Evolutionary conservation across 2,888 invertebrate genomes (phyloP).

Genomic region (Sphecodes monilicornis): DNA sequence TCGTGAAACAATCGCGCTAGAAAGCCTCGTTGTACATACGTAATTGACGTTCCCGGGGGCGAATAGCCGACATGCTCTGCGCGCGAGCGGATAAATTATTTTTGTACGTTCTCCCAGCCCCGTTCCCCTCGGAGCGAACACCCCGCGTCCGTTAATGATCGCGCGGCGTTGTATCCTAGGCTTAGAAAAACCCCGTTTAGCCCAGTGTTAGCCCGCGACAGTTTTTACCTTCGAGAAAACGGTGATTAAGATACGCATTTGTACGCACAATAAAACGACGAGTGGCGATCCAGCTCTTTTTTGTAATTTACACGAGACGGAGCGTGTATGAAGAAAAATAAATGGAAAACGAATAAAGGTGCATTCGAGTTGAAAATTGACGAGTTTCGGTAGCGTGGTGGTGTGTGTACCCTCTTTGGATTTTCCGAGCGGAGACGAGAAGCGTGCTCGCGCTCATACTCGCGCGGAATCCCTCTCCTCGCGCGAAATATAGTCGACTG

Average conservation of each 20-base stretch:
- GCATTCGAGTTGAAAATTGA: constrained; percentile 35
- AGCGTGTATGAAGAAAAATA: constrained; percentile 43
- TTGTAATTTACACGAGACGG: constrained; percentile 75
- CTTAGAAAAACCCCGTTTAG: constrained; percentile 56
- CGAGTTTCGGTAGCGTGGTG: background rate
- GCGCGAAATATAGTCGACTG: constrained; percentile 77
- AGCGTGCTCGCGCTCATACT: background rate
- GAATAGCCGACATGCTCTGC: constrained; percentile 29
- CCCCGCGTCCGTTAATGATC: background rate
- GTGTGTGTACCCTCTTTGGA: background rate
- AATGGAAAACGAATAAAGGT: constrained; percentile 43
- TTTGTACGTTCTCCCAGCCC: constrained; percentile 61
- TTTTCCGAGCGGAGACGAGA: constrained; percentile 1
- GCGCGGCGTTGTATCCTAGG: constrained; percentile 31
- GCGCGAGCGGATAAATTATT: constrained; percentile 62
- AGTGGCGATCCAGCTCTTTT: constrained; percentile 63
- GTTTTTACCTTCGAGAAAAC: constrained; percentile 57
- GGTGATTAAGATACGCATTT: constrained; percentile 71
- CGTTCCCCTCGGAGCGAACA: constrained; percentile 26
- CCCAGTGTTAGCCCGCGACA: constrained; percentile 62
- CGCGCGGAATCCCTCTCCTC: constrained; percentile 21
- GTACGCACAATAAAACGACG: constrained; percentile 72
- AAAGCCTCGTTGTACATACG: constrained; percentile 58
- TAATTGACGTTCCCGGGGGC: constrained; percentile 45
- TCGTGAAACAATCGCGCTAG: constrained; percentile 27